Conservation (phyloP, 2,113 vertebrate species). For the Blennius ocellaris region DNA sequence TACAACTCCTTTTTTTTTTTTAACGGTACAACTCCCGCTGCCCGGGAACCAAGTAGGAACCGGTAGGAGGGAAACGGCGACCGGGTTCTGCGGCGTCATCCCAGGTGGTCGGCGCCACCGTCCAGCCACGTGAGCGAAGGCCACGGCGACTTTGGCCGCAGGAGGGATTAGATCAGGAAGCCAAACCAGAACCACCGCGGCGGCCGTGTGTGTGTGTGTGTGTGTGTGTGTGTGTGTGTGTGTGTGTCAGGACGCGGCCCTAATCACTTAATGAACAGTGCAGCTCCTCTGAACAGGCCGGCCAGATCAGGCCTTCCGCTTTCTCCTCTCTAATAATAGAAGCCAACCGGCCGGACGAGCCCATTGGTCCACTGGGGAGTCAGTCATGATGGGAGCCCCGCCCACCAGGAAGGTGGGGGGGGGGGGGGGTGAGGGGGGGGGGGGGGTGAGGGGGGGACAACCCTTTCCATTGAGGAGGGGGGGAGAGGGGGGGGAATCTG, state of each 20-base stretch:
- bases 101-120: constrained; percentile 22
- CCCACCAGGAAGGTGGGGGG: too few relatives aligned
- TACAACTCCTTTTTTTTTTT: too few relatives aligned
- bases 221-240: constrained; percentile 6
- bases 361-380: constrained; percentile 52
- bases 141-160: constrained; percentile 66
- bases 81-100: too few relatives aligned
- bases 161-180: constrained; percentile 78
- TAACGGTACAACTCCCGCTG: too few relatives aligned
- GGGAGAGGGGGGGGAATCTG: too few relatives aligned
- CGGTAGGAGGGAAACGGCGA: constrained; percentile 10
- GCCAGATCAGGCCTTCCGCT: constrained; percentile 75
- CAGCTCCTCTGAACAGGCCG: constrained; percentile 66
- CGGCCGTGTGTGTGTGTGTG: constrained; percentile 52
- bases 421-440: too few relatives aligned
- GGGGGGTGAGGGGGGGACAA: too few relatives aligned
- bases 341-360: constrained; percentile 60
- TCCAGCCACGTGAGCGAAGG: constrained; percentile 71
- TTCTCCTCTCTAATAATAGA: constrained; percentile 76
- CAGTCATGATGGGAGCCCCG: constrained; percentile 35
- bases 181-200: constrained; percentile 68
- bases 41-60: neutral
- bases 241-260: constrained; percentile 58
- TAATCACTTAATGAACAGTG: constrained; percentile 86
- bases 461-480: too few relatives aligned